A percentile compares a stretch with the other conserved stretches of the same genome.
These are phyloP conservation scores for Aurelia coerulea DNA, from an alignment of 30 jellyfish, hydroid and myxozoan species.

Conservation along the genomic window DNA sequence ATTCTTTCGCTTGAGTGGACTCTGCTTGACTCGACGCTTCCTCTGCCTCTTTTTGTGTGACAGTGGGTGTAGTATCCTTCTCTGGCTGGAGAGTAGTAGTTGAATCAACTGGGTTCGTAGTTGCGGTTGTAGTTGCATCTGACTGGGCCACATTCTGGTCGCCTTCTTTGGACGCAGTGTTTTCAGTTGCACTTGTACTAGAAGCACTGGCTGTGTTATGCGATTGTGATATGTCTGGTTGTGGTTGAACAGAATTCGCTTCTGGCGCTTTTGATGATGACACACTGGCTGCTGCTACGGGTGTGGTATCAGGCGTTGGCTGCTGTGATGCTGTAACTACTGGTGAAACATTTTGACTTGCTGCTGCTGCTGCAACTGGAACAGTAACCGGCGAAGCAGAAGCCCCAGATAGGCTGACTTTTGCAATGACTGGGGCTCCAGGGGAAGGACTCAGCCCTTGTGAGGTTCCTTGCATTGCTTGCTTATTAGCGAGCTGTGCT, in stretches of 20 bases:
- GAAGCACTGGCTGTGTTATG: constrained; percentile 36
- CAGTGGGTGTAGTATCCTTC: neutral
- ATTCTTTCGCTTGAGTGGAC: too few species aligned
- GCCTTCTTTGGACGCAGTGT: neutral
- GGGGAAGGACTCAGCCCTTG: constrained; percentile 39
- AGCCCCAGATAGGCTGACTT: constrained; percentile 14
- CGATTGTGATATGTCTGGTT: neutral
- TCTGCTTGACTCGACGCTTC: too few species aligned
- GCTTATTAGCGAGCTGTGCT: constrained; percentile 47
- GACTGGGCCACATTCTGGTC: constrained; percentile 3
- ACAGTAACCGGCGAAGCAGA: constrained; percentile 31
- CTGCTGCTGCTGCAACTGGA: neutral
- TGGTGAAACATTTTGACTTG: constrained; percentile 13
- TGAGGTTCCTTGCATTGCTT: neutral
- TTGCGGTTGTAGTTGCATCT: constrained; percentile 4
- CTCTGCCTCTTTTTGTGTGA: too few species aligned
- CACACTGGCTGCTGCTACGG: constrained; percentile 14
- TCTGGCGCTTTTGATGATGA: constrained; percentile 25
- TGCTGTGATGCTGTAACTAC: constrained; percentile 37
- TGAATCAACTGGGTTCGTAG: constrained; percentile 15
- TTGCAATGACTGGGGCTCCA: constrained; percentile 34
- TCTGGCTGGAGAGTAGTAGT: constrained; percentile 1
- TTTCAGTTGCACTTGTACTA: constrained; percentile 45
- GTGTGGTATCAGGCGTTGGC: constrained; percentile 22
- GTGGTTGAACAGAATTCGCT: constrained; percentile 8